phyloP scores from a whole-genome alignment of 1,140 invertebrate species.

The Pentalonia nigronervosa region DNA sequence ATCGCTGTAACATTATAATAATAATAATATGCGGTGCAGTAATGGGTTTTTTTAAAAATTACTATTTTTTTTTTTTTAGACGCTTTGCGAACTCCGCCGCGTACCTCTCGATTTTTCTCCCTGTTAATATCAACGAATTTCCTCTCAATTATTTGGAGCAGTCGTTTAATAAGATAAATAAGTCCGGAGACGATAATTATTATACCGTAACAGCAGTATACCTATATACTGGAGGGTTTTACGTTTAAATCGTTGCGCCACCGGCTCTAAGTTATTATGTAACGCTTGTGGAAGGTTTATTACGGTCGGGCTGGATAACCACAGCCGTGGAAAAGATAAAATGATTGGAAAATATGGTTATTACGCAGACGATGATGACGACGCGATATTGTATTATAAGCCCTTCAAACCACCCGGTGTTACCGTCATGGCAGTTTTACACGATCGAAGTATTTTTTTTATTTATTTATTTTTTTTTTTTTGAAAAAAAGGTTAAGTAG shows the following conservation, averaged over 20 bases:
- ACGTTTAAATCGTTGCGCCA: neutral
- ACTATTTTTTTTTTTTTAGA: neutral
- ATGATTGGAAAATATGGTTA: neutral
- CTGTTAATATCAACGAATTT: neutral
- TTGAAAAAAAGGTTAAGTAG: neutral
- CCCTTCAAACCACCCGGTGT: neutral
- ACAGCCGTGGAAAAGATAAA: neutral
- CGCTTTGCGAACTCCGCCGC: neutral
- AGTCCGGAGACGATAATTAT: neutral
- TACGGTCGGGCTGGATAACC: neutral
- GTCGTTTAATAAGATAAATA: neutral
- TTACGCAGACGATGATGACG: neutral
- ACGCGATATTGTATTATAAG: neutral
- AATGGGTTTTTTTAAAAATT: neutral
- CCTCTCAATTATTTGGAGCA: neutral
- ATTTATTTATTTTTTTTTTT: too few species aligned
- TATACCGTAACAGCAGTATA: neutral
- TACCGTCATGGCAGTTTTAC: neutral
- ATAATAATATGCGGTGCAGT: neutral
- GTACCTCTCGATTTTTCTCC: neutral
- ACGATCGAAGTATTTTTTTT: neutral
- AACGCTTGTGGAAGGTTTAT: neutral
- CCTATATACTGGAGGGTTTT: neutral
- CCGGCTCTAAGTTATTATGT: neutral
- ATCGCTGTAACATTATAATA: neutral